Evolutionary conservation across 2,113 vertebrate species (phyloP).

Genomic region (Melospiza melodia): DNA sequence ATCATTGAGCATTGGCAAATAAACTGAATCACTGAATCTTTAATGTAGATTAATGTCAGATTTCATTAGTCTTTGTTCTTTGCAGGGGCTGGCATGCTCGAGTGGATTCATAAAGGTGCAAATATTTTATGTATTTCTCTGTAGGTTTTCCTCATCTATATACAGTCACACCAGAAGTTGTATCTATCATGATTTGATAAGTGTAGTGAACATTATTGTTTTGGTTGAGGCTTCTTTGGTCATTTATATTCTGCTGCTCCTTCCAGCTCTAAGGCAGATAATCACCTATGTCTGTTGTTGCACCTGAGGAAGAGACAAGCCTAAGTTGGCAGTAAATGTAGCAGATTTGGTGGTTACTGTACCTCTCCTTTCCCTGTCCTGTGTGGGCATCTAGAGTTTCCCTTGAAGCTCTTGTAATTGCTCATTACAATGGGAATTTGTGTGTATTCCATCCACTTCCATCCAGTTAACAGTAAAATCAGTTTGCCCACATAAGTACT

Average conservation of each 20-base stretch:
- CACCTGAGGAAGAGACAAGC: background rate
- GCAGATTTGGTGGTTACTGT: background rate
- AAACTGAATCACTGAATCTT: conserved; percentile 62
- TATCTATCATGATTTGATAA: background rate
- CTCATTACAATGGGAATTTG: background rate
- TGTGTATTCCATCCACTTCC: background rate
- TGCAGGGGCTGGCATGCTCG: background rate
- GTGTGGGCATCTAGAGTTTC: background rate
- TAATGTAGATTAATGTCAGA: conserved; percentile 64
- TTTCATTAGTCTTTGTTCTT: conserved; percentile 70
- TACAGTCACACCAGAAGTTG: background rate
- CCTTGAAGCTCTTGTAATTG: background rate
- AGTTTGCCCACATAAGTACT: background rate
- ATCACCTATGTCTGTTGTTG: background rate
- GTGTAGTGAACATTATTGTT: background rate
- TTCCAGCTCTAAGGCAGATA: background rate
- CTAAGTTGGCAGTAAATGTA: background rate
- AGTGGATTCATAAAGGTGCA: background rate
- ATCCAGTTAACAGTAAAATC: background rate
- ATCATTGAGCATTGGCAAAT: conserved; percentile 61
- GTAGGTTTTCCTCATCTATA: conserved; percentile 10
- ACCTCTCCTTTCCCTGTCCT: background rate
- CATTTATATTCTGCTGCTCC: background rate
- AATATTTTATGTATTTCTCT: background rate
- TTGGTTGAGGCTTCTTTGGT: background rate